Evolutionary conservation across 92 coral and sea anemone species (phyloP).

Genomic region (Porites lobata): DNA sequence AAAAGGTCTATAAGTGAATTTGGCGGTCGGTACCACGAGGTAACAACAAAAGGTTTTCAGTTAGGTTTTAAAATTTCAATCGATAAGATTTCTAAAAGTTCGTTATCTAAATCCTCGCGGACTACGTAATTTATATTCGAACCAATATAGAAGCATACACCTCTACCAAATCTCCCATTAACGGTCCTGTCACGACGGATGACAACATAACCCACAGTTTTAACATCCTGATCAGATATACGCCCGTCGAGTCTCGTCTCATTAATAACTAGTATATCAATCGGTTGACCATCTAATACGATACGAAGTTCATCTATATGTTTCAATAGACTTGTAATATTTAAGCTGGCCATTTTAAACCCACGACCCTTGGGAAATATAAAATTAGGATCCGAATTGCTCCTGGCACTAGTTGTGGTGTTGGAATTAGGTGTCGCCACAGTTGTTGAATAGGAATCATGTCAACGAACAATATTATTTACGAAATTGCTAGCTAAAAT

Average conservation of each 20-base stretch:
- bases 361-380: neutral
- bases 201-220: no score
- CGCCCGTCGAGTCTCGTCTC: no score
- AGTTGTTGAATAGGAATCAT: neutral
- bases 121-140: neutral
- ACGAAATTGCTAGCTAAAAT: slow-evolving; percentile 20
- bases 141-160: neutral
- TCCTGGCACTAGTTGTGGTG: neutral
- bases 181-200: no score
- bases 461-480: neutral
- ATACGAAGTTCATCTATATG: neutral
- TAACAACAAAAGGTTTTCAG: neutral
- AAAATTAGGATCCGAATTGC: neutral
- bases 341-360: slow-evolving; percentile 14
- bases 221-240: no score
- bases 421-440: neutral
- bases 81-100: neutral
- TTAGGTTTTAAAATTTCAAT: neutral
- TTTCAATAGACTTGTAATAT: slow-evolving; percentile 8
- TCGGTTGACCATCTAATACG: neutral
- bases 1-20: neutral
- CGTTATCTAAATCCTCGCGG: neutral
- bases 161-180: no score
- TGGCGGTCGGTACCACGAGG: neutral
- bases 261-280: neutral